These are phyloP conservation scores for Harmothoe impar DNA, from an alignment of 2,888 invertebrate genomes.

Conservation along the genomic window DNA sequence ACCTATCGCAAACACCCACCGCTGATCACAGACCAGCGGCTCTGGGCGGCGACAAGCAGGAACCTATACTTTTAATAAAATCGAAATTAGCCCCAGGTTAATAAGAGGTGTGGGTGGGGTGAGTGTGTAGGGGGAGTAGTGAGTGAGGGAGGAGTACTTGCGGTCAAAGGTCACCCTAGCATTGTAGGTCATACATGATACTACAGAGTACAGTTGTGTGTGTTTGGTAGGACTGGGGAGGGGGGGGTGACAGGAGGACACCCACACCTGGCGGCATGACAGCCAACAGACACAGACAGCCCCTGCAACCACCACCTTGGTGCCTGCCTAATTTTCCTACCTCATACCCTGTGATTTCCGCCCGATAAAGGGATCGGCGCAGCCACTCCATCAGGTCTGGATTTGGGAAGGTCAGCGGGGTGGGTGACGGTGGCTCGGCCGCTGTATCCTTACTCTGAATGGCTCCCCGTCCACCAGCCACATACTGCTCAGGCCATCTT, in stretches of 20 bases:
- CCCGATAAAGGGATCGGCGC: background rate
- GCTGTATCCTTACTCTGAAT: slow-evolving; percentile 39
- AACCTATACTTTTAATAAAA: slow-evolving; percentile 50
- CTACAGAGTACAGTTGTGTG: background rate
- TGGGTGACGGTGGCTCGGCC: background rate
- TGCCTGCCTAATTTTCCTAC: slow-evolving; percentile 26
- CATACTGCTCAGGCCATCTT: slow-evolving; percentile 37
- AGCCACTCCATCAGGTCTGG: slow-evolving; percentile 23
- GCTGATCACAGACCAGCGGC: slow-evolving; percentile 40
- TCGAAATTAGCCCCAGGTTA: background rate
- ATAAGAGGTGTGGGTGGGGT: background rate
- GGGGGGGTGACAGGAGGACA: background rate
- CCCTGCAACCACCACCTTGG: background rate
- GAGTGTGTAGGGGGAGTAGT: background rate
- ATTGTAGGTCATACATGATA: background rate
- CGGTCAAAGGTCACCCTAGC: background rate
- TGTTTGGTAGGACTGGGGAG: background rate
- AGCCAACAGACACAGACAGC: background rate
- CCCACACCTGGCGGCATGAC: background rate
- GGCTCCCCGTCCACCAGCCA: background rate
- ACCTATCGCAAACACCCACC: slow-evolving; percentile 36
- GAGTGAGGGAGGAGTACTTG: background rate
- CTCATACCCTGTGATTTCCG: slow-evolving; percentile 49
- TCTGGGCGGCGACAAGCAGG: background rate
- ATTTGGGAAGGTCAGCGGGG: background rate